Percentiles rank a stretch among this genome's conserved stretches.
Conservation (phyloP, 2,888 invertebrate species). For the Eledona agricola region DNA sequence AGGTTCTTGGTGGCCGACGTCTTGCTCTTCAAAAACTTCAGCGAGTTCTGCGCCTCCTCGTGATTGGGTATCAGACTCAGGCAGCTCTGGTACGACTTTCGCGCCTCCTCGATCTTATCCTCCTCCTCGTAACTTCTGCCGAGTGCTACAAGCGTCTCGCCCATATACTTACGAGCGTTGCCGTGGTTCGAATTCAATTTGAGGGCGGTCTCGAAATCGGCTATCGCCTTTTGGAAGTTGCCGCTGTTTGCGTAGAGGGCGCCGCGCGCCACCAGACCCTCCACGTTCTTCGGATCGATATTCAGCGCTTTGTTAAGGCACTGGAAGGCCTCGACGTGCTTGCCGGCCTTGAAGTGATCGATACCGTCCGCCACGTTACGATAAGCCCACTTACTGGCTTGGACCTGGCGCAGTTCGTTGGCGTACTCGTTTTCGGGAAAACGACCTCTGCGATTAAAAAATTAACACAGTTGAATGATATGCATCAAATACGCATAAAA, state of each 20-base stretch:
- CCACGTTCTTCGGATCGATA: slow-evolving; percentile 91
- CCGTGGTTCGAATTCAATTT: slow-evolving; percentile 88
- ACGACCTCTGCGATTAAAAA: slow-evolving; percentile 67
- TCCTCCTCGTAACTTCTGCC: slow-evolving; percentile 90
- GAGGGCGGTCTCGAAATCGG: slow-evolving; percentile 92
- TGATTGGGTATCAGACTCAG: slow-evolving; percentile 85
- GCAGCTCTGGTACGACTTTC: slow-evolving; percentile 86
- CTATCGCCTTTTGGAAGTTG: slow-evolving; percentile 91
- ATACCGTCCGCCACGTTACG: slow-evolving; percentile 94
- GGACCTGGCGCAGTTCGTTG: slow-evolving; percentile 83
- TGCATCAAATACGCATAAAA: slow-evolving; percentile 1
- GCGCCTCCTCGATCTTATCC: slow-evolving; percentile 84
- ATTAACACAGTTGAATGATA: background rate
- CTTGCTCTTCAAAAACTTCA: slow-evolving; percentile 82
- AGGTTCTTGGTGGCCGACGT: slow-evolving; percentile 65
- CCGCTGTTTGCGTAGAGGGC: slow-evolving; percentile 94
- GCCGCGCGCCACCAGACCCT: slow-evolving; percentile 90
- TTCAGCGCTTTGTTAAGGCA: slow-evolving; percentile 92
- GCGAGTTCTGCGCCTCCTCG: slow-evolving; percentile 85
- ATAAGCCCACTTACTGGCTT: slow-evolving; percentile 94
- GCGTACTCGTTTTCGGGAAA: slow-evolving; percentile 85
- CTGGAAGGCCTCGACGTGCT: slow-evolving; percentile 94
- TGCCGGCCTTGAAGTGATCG: slow-evolving; percentile 91
- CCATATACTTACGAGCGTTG: slow-evolving; percentile 93
- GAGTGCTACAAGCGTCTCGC: slow-evolving; percentile 89